Conservation (phyloP, 2,797 vertebrate genomes). For the Mus caroli region DNA sequence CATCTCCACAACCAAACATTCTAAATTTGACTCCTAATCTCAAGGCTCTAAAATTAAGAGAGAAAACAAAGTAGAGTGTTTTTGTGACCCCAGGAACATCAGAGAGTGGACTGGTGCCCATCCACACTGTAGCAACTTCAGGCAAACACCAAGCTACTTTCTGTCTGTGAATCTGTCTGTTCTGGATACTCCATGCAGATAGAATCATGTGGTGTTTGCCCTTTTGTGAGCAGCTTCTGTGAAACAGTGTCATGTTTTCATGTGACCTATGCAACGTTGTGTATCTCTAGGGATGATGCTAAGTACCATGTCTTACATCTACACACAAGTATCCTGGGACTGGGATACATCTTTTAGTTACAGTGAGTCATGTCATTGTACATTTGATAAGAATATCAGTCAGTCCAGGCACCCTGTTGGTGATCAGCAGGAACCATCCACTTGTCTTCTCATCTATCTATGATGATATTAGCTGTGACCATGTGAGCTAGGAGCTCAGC, state of each 20-base stretch:
- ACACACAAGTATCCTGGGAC: too few relatives aligned
- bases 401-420: background rate
- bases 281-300: background rate
- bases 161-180: background rate
- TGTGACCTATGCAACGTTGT: accelerated
- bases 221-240: background rate
- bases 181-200: background rate
- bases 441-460: background rate
- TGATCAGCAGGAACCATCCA: background rate
- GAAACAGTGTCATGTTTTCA: background rate
- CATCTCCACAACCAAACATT: background rate
- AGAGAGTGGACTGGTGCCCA: background rate
- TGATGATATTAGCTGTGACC: background rate
- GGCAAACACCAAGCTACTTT: background rate
- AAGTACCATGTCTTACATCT: background rate
- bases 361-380: too few relatives aligned
- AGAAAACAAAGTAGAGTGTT: background rate
- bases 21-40: conserved; percentile 5
- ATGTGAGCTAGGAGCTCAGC: accelerated
- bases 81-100: background rate
- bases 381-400: background rate
- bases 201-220: background rate
- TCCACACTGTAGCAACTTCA: background rate
- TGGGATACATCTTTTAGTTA: background rate
- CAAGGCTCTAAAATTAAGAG: background rate